These are phyloP conservation scores for Drosophila santomea DNA, from an alignment of 1,140 invertebrate species.

Conservation along the genomic window DNA sequence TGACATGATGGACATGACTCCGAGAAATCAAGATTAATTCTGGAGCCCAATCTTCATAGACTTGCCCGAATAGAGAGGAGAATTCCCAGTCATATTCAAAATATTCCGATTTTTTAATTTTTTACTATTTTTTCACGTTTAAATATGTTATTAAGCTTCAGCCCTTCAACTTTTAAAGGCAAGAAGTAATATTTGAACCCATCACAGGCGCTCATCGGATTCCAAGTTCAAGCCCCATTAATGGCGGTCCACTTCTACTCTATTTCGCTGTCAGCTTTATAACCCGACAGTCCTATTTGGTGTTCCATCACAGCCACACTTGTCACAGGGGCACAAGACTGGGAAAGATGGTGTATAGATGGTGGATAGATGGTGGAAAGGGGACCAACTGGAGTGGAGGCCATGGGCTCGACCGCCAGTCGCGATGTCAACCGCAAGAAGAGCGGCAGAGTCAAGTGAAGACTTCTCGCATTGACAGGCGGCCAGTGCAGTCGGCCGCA, in stretches of 20 bases:
- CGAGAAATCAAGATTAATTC: constrained; percentile 1
- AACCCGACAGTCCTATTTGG: constrained; percentile 19
- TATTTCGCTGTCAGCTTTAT: constrained; percentile 1
- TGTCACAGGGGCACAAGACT: constrained; percentile 19
- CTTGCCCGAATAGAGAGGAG: not conserved
- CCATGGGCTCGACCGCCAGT: constrained; percentile 49
- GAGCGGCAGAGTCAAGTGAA: constrained; percentile 51
- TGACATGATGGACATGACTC: constrained; percentile 35
- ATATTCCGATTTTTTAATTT: too few relatives aligned
- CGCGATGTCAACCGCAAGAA: constrained; percentile 65
- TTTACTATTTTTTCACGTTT: too few relatives aligned
- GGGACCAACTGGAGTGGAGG: constrained; percentile 12
- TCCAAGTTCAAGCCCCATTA: constrained; percentile 5
- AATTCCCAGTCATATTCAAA: too few relatives aligned
- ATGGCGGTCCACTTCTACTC: not conserved
- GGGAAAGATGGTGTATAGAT: not conserved
- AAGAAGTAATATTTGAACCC: not conserved
- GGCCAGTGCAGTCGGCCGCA: constrained; percentile 45
- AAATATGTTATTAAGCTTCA: not conserved
- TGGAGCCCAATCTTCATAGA: too few relatives aligned
- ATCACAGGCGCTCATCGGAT: not conserved
- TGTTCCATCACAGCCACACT: constrained; percentile 35
- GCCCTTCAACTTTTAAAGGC: not conserved
- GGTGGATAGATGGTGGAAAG: not conserved
- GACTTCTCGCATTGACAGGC: constrained; percentile 66